Conservation (phyloP, 2,113 vertebrate species). For the Bucco capensis region DNA sequence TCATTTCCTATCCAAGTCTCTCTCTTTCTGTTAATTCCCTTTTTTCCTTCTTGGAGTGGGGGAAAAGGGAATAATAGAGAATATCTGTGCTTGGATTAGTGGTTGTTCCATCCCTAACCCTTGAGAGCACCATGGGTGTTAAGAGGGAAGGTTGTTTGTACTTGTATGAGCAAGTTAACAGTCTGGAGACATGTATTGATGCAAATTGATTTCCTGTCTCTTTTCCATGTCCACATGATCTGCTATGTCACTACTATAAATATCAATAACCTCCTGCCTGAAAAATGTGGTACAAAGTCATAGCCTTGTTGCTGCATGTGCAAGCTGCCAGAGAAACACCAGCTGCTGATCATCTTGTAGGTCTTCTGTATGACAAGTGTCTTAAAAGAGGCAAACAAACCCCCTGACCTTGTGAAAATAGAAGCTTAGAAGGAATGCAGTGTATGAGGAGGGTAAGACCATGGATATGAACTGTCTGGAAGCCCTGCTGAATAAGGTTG, state of each 20-base stretch:
- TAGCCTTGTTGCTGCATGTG: neutral
- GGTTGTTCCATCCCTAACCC: too few species aligned
- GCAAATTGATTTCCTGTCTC: conserved; percentile 40
- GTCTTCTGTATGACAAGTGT: neutral
- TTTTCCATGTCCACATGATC: conserved; percentile 38
- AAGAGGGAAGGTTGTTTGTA: neutral
- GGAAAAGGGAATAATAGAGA: too few species aligned
- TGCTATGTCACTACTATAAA: conserved; percentile 29
- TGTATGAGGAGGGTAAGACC: neutral
- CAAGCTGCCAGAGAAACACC: neutral
- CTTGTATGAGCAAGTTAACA: neutral
- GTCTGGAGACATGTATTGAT: neutral
- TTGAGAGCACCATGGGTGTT: neutral
- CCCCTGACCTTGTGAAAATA: neutral
- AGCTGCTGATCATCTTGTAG: neutral
- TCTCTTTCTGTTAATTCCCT: too few species aligned
- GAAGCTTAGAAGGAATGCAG: neutral
- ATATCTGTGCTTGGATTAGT: too few species aligned
- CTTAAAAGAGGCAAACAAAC: neutral
- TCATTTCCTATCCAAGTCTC: too few species aligned
- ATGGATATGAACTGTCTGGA: neutral
- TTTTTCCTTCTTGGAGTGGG: too few species aligned
- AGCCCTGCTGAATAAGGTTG: neutral
- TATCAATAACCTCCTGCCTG: conserved; percentile 14
- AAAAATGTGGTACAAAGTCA: neutral